Base-by-base conservation (phyloP, 2,888 invertebrate genomes). In the Melanchra persicariae region DNA sequence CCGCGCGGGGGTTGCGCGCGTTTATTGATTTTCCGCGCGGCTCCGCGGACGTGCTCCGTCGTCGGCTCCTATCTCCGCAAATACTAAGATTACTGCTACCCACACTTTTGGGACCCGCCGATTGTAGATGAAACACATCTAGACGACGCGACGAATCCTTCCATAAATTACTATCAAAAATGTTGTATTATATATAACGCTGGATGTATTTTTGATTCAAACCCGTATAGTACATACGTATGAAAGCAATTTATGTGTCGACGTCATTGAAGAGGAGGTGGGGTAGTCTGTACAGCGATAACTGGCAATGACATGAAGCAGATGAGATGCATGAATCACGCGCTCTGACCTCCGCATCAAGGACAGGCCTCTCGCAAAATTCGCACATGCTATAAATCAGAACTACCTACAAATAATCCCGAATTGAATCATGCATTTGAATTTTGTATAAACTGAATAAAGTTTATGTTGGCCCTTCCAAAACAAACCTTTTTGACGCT, bases 11-110 rank as follows among this genome's bases (percentile, higher is more conserved):
- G 82, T 85, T 94, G 95, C 95, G 95, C 95, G 95, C 94, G 94
- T 88, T 94, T 95, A 95, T 95, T 91, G 95, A 95, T 95, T 95
- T 94, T 91, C 86, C 83, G 71, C 87, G 80, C 81, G 72, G 59
- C 79, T 66, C 80, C 85, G 79, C 84, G 86, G 82, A 88, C 89
- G 78, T 84, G 87, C 87, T 84, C 84, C 86, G 84, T 85, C 87
- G 87, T 87, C 87, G 85, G 81, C 67, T 82, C 66, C 87, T 87
- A 90, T 91, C 90, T 89, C 89, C 90, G 73, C 80, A 72, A 84
- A 83, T 71, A 70, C 75, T 80, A 81, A 86, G 83, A 86, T 83
- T 83, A 83, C 55, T 54, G 54, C 60, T 54, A 74, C 66, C 76
- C 77, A 70, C 66, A 80, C 73, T 78, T 84, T 82, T 71, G 40